Conservation (phyloP, 2,888 invertebrate species). For the Lottia gigantea region DNA sequence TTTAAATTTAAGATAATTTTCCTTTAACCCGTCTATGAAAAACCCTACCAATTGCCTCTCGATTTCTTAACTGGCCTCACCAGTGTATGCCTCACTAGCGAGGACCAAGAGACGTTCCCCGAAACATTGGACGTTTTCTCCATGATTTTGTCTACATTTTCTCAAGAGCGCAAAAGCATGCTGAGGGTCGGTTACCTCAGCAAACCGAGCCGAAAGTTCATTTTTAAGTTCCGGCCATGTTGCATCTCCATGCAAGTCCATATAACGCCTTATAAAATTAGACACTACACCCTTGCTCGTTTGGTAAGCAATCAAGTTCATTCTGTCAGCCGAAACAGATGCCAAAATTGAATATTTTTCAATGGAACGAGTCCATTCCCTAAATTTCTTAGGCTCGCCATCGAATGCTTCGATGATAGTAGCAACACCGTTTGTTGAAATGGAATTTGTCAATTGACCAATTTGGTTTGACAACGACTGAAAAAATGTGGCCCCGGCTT, state of each 20-base stretch:
- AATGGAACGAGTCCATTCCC: too few species aligned
- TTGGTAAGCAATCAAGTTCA: too few species aligned
- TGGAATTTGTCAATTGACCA: too few species aligned
- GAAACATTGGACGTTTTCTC: constrained; percentile 2
- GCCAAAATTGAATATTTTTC: too few species aligned
- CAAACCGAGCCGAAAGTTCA: neutral
- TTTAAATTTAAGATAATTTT: constrained; percentile 12
- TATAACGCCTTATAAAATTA: neutral
- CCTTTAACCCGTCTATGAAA: constrained; percentile 8
- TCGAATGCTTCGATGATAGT: too few species aligned
- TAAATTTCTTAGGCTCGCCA: too few species aligned
- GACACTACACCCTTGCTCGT: neutral
- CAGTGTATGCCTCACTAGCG: constrained; percentile 1
- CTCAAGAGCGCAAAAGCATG: neutral
- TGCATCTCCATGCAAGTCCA: neutral
- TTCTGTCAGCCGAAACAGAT: too few species aligned
- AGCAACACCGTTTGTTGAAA: too few species aligned
- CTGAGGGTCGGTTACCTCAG: neutral
- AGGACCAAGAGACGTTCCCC: neutral
- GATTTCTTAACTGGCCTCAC: neutral
- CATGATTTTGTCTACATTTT: neutral
- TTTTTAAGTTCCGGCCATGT: neutral
- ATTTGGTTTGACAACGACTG: too few species aligned
- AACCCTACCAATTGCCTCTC: constrained; percentile 15
- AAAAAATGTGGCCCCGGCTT: too few species aligned